Evolutionary conservation across 1,140 invertebrate genomes (phyloP), one percentile per base, ranked within the genome.

Genomic region (Platorchestia sp.): DNA sequence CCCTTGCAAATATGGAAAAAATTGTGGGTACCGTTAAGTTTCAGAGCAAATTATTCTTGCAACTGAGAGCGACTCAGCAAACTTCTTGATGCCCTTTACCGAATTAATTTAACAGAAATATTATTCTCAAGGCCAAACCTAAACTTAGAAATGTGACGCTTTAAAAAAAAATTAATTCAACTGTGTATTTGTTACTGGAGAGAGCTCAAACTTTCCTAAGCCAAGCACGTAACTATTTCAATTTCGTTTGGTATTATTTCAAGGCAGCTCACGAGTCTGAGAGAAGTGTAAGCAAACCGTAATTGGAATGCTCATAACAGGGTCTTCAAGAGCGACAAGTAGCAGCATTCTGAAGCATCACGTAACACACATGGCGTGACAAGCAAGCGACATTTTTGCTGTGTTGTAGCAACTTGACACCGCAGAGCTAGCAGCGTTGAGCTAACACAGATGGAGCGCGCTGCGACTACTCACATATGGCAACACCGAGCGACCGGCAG

Each of bases 401-500:
- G 59, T 75, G 59, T 75, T 75, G 36, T 75, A 36, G 59, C 14
- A 75, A 75, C 59, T 36, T 36, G 59, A 75, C 1, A 75, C 59
- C 10, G 59, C 59, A 75, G 36, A 75, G 59, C 36, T n/a, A n/a
- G n/a, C 7, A 75, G 59, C 59, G 59, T 75, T 75, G 27, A 75
- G 59, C 59, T 75, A 75, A 75, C 59, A 75, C 59, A 75, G 59
- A 75, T 75, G 59, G 59, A 75, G 27, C 59, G 27, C 59, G 59
- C 1, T 36, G 59, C 10, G 59, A 14, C 1, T 36, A 10, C 27
- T 75, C 59, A 75, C 59, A 27, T 75, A 75, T 75, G 59, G 59
- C 59, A 75, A 75, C 59, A 75, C 59, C 59, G 59, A 75, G 59
- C 47, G 47, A 36, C 59, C 87, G 44, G 87, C 87, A 90, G 87